A percentile compares a stretch with the other conserved stretches of the same genome.
These are phyloP conservation scores for Tokudaia muenninki DNA, from an alignment of 2,797 vertebrate species.

Conservation along the genomic window DNA sequence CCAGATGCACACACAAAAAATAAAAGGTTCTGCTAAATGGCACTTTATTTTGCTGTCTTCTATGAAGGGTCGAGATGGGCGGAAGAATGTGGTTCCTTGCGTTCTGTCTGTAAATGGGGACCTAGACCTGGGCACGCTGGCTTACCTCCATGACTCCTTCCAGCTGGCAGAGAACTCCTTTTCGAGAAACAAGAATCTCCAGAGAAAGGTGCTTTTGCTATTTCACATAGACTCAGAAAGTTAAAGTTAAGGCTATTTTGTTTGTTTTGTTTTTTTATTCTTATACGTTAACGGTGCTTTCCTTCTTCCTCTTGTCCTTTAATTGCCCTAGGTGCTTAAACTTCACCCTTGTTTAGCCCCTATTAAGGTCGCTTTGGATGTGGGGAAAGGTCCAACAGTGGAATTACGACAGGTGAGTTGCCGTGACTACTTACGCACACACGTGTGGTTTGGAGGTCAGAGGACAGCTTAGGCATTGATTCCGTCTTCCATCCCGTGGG, in stretches of 20 bases:
- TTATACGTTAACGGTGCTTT: not conserved
- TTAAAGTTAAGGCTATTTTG: not conserved
- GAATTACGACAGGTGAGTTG: conserved; percentile 94
- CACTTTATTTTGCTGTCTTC: conserved; percentile 67
- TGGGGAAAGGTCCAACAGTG: conserved; percentile 91
- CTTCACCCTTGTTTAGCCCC: conserved; percentile 96
- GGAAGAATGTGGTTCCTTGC: conserved; percentile 92
- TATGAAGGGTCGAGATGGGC: conserved; percentile 92
- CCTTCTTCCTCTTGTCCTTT: not conserved
- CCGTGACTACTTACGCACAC: not conserved
- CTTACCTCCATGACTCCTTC: conserved; percentile 94
- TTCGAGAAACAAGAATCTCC: conserved; percentile 88
- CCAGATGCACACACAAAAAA: not conserved
- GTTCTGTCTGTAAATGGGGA: conserved; percentile 92
- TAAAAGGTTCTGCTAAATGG: not conserved
- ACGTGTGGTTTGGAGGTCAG: not conserved
- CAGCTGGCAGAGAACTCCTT: conserved; percentile 90
- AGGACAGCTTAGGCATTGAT: not conserved
- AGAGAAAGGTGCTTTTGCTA: conserved; percentile 91
- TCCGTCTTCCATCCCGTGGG: not conserved
- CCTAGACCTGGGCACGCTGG: conserved; percentile 93
- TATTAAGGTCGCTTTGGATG: conserved; percentile 95
- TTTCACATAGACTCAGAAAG: conserved; percentile 35
- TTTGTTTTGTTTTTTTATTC: not conserved
- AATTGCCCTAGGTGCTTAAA: conserved; percentile 93